A percentile compares a stretch with the other conserved stretches of the same genome.
These are phyloP conservation scores for Vanessa cardui DNA, from an alignment of 2,888 invertebrate species.

Conservation along the genomic window DNA sequence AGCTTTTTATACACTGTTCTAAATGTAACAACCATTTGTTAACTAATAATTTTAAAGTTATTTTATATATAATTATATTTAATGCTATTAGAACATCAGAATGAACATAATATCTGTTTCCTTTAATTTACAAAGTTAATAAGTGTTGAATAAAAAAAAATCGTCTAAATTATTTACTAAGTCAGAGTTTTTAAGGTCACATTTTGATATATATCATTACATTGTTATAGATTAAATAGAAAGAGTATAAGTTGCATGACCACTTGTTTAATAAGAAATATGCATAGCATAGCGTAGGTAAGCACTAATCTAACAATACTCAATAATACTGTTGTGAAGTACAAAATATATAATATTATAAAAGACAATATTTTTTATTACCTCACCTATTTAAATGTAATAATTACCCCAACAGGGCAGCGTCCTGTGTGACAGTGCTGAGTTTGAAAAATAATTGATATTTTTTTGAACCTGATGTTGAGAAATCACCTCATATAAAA, in stretches of 20 bases:
- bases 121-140: too few species aligned
- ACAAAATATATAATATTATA: slow-evolving; percentile 49
- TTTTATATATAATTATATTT: too few species aligned
- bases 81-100: too few species aligned
- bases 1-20: too few species aligned
- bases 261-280: slow-evolving; percentile 28
- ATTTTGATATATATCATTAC: slow-evolving; percentile 19
- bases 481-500: too few species aligned
- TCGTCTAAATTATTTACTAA: background rate
- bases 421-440: background rate
- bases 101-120: too few species aligned
- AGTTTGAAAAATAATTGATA: background rate
- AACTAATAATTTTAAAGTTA: too few species aligned
- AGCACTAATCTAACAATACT: slow-evolving; percentile 53
- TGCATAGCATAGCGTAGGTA: slow-evolving; percentile 39
- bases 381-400: background rate
- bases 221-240: slow-evolving; percentile 9
- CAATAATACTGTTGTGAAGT: slow-evolving; percentile 59
- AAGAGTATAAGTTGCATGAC: slow-evolving; percentile 20
- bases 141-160: too few species aligned
- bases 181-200: background rate
- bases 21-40: too few species aligned
- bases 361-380: slow-evolving; percentile 28
- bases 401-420: background rate
- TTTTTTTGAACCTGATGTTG: too few species aligned